Evolutionary conservation across 2,113 vertebrate genomes (phyloP), one percentile per base, ranked within the genome.

Genomic region (Phalacrocorax carbo): DNA sequence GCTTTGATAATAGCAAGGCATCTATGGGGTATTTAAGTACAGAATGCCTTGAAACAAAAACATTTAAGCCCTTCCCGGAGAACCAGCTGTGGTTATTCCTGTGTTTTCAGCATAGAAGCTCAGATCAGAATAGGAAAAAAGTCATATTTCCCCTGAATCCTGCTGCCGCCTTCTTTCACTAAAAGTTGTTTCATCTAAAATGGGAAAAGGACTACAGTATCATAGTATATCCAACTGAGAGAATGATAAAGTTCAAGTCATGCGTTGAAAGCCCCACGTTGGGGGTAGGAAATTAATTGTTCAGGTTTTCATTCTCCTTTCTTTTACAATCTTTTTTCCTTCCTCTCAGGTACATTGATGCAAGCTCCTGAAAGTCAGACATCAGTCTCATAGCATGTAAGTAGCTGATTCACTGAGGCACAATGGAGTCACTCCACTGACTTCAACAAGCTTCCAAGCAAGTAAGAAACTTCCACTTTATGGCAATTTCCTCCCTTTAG

Each of bases 21-120:
- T 62, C 82, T 78, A 55, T 60, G 51, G 52, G 29, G 19, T 51
- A 69, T 79, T 77, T 91, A 93, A 96, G 96, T 34, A 72, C 11
- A 49, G 36, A 96, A 85, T 69, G 69, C 61, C 54, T 87, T 76
- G 82, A 93, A 96, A 96, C 73, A 91, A 94, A 95, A 40, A 5
- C 75, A 89, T 91, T 93, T 88, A 93, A 89, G 51, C 30, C 44
- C 30, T 88, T 93, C 54, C 75, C 69, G 46, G 36, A 92, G 54
- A 83, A 58, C 5, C 75, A 91, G 21, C 19, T 75, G 15, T 30
- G 48, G 19, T 65, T 95, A 72, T 34, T 88, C 30, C 46, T 20
- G 49, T 52, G 76, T 40, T 94, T 82, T 76, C 80, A 71, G 30
- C 21, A 75, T 8, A 88, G n/a, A 92, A 65, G 38, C 64, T 84